Base-by-base conservation (phyloP, 2,888 invertebrate genomes). In the Acanthosepion lycidas region DNA sequence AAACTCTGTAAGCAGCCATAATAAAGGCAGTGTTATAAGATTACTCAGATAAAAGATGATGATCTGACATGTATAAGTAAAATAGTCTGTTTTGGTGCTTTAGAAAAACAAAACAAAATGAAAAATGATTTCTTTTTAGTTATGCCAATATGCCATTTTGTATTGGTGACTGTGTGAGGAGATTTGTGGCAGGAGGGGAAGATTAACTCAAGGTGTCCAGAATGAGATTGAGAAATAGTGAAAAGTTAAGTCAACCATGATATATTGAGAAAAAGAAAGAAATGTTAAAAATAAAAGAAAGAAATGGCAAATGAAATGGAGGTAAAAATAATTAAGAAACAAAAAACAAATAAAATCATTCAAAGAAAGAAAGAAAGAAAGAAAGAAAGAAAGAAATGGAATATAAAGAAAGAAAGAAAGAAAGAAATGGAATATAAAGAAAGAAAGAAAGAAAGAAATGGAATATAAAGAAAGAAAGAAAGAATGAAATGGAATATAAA, bases 51-150 rank as follows among this genome's bases (percentile, higher is more conserved):
- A 78, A 78, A 78, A 78, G 78, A 78, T 33, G 78, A 78, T 78
- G 78, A 78, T 78, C 78, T 78, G 78, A 78, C 78, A 78, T n/a
- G 78, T 78, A 78, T 78, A 78, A 78, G 78, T 78, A 78, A 78
- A 78, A 78, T 78, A n/a, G 78, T 78, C 78, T 78, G 78, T 78
- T n/a, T 78, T n/a, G n/a, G n/a, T 78, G 33, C n/a, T 33, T 78
- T 33, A 78, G n/a, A 78, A 12, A 15, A 78, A 78, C 28, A 20
- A 64, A 64, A 64, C 4, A 78, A 15, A 78, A 78, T 78, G 12
- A n/a, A 78, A 15, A 78, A 78, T 78, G n/a, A n/a, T n/a, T 78
- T 78, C n/a, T 78, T 78, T 78, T 78, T 78, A 78, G 78, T n/a
- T 78, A n/a, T 78, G 78, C 33, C 78, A 78, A 78, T 78, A 78